phyloP scores from a whole-genome alignment of 2,113 vertebrate genomes.

The Otus sunia region DNA sequence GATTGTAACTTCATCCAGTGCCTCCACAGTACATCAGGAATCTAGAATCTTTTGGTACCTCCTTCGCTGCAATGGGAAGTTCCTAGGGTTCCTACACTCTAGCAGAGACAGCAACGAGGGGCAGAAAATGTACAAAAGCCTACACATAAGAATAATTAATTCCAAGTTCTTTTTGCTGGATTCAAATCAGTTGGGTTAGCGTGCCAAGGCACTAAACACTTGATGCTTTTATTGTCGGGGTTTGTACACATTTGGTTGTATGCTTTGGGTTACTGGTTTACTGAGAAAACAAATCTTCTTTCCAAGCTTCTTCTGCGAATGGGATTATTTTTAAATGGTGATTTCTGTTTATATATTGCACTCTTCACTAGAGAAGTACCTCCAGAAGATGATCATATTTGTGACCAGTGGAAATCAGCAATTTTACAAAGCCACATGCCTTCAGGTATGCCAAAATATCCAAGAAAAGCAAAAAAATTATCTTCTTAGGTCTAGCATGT shows the following conservation, averaged over 20 bases:
- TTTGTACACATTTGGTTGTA: conserved; percentile 29
- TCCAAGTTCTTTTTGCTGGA: conserved; percentile 12
- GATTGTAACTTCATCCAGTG: neutral
- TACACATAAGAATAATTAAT: conserved; percentile 7
- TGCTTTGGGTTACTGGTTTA: neutral
- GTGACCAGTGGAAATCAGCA: neutral
- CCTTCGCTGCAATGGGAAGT: neutral
- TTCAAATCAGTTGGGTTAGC: neutral
- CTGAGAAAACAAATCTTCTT: conserved; percentile 31
- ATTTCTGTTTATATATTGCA: neutral
- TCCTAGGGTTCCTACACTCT: neutral
- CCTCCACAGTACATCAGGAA: neutral
- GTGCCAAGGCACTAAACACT: conserved; percentile 15
- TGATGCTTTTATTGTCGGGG: neutral
- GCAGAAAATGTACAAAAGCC: neutral
- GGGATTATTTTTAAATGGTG: neutral
- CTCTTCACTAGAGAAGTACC: neutral
- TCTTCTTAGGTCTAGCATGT: neutral
- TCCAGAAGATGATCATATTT: neutral
- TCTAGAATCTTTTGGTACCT: neutral
- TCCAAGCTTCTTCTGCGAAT: neutral
- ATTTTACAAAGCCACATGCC: neutral
- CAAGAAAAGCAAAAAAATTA: neutral
- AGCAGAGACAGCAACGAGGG: neutral
- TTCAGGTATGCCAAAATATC: neutral